Evolutionary conservation across 2,888 invertebrate genomes (phyloP), one percentile per base, ranked within the genome.

Genomic region (Dioctria rufipes): DNA sequence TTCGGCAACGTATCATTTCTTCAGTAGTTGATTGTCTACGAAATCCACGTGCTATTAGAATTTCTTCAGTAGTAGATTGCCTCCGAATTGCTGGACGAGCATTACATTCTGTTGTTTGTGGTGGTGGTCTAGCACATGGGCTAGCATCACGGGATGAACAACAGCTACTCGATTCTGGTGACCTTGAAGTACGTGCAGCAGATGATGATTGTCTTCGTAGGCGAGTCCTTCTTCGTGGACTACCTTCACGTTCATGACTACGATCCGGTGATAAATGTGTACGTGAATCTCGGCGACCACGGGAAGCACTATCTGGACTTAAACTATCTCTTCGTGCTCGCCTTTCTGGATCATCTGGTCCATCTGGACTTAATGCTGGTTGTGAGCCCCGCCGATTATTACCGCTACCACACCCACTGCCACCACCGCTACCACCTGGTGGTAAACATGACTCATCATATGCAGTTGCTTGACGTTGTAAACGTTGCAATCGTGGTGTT

Each of bases 41-140:
- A 88, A 97, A 97, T 3, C 97, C 97, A 80, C 96, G 92, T 0
- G 96, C 95, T 85, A 96, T 96, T 60, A 97, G 90, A 85, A 97
- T 97, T 89, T 97, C 97, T 87, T 96, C 96, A 0, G 96, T 97
- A 11, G 96, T 96, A 43, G 96, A 96, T 89, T 96, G 96, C 81
- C 96, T 91, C 81, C 96, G 91, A 82, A 96, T 95, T 84, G 94
- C 92, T 6, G 95, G 95, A 58, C 94, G 91, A 85, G 93, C 91
- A 4, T 91, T 90, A 63, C 91, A 92, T 81, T 91, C 86, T 0
- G 88, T 86, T 0, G 88, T 86, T 84, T 91, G 85, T 0, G 90
- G 90, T 51, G 90, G 90, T 43, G 91, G 90, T 5, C 93, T 88
- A 8, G 92, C 92, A 84, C 95, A 94, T 0, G 96, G 97, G 86